Evolutionary conservation across 2,888 invertebrate species (phyloP), one percentile per base, ranked within the genome.

Genomic region (Branchellion lobata): DNA sequence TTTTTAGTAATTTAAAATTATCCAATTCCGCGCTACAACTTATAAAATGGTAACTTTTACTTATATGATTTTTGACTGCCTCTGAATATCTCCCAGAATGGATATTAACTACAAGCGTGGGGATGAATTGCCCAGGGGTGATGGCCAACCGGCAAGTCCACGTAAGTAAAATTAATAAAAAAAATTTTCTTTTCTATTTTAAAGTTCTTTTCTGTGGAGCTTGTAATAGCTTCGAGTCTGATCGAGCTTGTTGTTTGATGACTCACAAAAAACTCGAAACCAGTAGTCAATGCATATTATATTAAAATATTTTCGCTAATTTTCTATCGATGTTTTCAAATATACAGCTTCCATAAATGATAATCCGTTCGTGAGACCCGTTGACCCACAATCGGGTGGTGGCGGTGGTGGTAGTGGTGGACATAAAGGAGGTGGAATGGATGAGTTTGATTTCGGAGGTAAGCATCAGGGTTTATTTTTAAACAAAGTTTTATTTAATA

Each of bases 371-470:
- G 65, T 65, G 27, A 27, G 40, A 1, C 77, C 77, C 5, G 65
- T 61, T 31, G 77, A 65, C 33, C 77, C 77, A 11, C 31, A 21
- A 29, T 34, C 65, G 18, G 53, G 8, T 33, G 57, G n/a, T 65
- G 57, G 33, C 14, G 27, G 21, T 27, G 33, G 33, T 8, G 73
- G 3, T 11, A 21, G 14, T 27, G 24, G 8, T 34, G 24, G 33
- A n/a, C n/a, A n/a, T 36, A 14, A 24, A n/a, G n/a, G 33, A 33
- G 65, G 53, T 18, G 77, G 61, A 65, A 33, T 29, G 29, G 77
- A 65, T 11, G 77, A 77, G 5, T 77, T 77, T 36, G 77, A 77
- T 77, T 77, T 77, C 34, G 77, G 77, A 57, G 65, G 69, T 33
- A 31, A 69, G 33, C 3, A 69, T 11, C n/a, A 11, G 8, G 11